Base-by-base conservation (phyloP, 1,140 invertebrate genomes). In the Andrena cerasifolii region DNA sequence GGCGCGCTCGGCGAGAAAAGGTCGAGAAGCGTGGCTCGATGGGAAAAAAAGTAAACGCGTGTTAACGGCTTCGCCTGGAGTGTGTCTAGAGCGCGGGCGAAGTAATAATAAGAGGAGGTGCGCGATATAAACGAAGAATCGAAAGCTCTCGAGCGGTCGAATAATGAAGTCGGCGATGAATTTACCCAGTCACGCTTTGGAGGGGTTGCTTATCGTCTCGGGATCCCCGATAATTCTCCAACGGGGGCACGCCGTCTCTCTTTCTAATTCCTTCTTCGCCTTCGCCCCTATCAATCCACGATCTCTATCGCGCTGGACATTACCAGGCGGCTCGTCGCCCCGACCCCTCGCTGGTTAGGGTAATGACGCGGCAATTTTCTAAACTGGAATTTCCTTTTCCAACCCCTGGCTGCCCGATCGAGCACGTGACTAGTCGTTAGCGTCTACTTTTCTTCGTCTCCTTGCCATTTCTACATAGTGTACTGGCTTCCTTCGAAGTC, bases 361-460 rank as follows among this genome's bases (percentile, higher is more conserved):
- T 88, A 88, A 88, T 87, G 86, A 89, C 89, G 83, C 74, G 89
- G 89, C 89, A 91, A 91, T 91, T 91, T 89, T 85, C 88, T 91
- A 91, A 90, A 89, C 85, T 87, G 86, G 87, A 91, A 90, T 88
- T 91, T 89, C 87, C 90, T 90, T 84, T 84, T 80, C 77, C 70
- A 80, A 78, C 82, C 78, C 79, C 88, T 87, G 85, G 83, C 84
- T 82, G 43, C 58, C 53, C 73, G 78, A 3, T 79, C 83, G 78
- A 56, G 81, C 89, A 89, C 88, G 89, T 88, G 89, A 89, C 83
- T 74, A 73, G 65, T 90, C 84, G 83, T 90, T 89, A 89, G 63
- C 58, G 74, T 61, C 66, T 40, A 58, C 62, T 61, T 65, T 84
- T 78, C 67, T 87, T 73, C 83, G 72, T 47, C 47, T 67, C 59